These are phyloP conservation scores for Chascanopsetta lugubris DNA, from an alignment of 2,113 vertebrate genomes.

Conservation along the genomic window DNA sequence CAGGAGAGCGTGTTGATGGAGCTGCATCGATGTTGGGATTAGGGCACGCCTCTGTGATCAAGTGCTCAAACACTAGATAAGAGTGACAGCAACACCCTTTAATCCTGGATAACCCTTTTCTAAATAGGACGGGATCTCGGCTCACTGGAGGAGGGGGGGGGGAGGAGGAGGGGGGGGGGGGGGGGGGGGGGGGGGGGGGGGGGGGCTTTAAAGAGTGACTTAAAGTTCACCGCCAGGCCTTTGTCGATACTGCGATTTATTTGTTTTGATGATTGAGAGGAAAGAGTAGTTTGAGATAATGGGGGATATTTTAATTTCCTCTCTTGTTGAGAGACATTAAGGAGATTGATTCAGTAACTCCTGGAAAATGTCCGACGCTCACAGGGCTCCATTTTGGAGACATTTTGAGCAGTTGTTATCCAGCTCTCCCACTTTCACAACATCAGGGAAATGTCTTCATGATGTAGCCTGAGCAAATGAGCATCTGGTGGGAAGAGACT, in stretches of 20 bases:
- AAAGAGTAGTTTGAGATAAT: not conserved
- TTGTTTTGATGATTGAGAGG: not conserved
- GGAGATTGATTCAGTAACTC: not conserved
- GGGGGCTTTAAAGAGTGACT: conserved; percentile 38
- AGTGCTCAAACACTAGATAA: conserved; percentile 94
- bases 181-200: conserved; percentile 49
- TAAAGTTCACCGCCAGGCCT: conserved; percentile 22
- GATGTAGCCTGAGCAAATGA: too few relatives aligned
- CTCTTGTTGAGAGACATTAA: not conserved
- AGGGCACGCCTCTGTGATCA: conserved; percentile 94
- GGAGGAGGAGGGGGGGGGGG: conserved; percentile 46
- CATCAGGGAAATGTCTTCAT: too few relatives aligned
- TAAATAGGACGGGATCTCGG: conserved; percentile 77
- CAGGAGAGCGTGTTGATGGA: conserved; percentile 89
- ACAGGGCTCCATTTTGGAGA: too few relatives aligned
- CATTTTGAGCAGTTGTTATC: too few relatives aligned
- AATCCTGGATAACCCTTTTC: conserved; percentile 89
- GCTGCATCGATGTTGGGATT: conserved; percentile 94
- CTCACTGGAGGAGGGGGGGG: conserved; percentile 51
- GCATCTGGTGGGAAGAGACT: too few relatives aligned
- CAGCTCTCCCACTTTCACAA: too few relatives aligned
- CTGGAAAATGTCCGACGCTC: too few relatives aligned
- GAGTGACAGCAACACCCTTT: conserved; percentile 91
- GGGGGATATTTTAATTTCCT: not conserved
- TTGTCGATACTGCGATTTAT: conserved; percentile 2